Evolutionary conservation across 1,140 invertebrate genomes (phyloP), one percentile per base, ranked within the genome.

Genomic region (Helicoverpa armigera): DNA sequence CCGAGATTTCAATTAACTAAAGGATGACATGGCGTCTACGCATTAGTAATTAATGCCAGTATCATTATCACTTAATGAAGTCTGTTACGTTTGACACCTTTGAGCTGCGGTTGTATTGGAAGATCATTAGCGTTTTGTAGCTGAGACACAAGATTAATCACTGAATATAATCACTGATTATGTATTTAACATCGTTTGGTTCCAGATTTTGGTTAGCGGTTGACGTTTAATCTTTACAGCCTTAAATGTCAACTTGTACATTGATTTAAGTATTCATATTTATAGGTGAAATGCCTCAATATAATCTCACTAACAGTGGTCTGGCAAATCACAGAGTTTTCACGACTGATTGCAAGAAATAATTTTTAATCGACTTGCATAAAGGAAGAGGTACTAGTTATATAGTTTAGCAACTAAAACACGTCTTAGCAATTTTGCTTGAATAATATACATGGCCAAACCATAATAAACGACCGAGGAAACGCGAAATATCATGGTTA

Each of bases 31-130:
- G 80, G 88, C 89, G 82, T 88, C 88, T 88, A 72, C 60, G 82
- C 86, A 88, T 86, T 88, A 84, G 83, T 91, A 85, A 90, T 90
- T 89, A 91, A 91, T 90, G 84, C 48, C 13, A 29, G 10, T n/a
- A n/a, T 50, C 43, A 77, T 77, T 63, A 67, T 54, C 23, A 29
- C 29, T 9, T 77, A 76, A 76, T 77, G 61, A 65, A 75, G 73
- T 51, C 50, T 65, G 18, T 60, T 77, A 67, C 23, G 18, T 35
- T 77, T 54, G 75, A 77, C 75, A 77, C 75, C 75, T 77, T 65
- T 65, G 74, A 76, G 75, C 29, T 23, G 61, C 14, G 60, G 74
- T 77, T 53, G 50, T n/a, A 67, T 48, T 12, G 12, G 9, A 18
- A 43, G 63, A 29, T 70, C 67, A 70, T 70, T 53, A 70, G 50